A percentile compares a stretch with the other conserved stretches of the same genome.
Evolutionary conservation across 2,888 invertebrate species (phyloP).

Genomic region (Pantelozetes paolii): DNA sequence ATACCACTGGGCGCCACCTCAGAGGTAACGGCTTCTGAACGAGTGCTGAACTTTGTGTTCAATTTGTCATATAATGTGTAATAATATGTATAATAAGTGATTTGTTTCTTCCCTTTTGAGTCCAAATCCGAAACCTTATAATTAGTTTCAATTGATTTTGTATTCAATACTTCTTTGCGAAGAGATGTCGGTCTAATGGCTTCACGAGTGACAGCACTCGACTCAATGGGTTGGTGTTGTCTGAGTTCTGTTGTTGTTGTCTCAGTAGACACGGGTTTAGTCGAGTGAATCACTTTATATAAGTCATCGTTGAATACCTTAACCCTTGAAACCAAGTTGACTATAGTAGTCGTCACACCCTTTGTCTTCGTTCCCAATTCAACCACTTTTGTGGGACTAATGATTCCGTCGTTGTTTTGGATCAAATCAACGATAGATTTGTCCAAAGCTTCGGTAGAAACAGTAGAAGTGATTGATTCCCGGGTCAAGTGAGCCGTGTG

Average conservation of each 20-base stretch:
- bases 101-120: conserved; percentile 45
- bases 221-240: not conserved
- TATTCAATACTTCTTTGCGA: not conserved
- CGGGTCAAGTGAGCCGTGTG: conserved; percentile 47
- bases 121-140: conserved; percentile 43
- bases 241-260: not conserved
- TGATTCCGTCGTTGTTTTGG: conserved; percentile 42
- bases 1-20: conserved; percentile 42
- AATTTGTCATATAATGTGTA: conserved; percentile 48
- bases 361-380: conserved; percentile 46
- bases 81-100: conserved; percentile 47
- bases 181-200: conserved; percentile 23
- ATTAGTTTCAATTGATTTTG: conserved; percentile 3
- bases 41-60: conserved; percentile 45
- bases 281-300: conserved; percentile 43
- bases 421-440: conserved; percentile 42
- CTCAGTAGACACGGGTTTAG: conserved; percentile 17
- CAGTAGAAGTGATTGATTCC: conserved; percentile 46
- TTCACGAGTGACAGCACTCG: not conserved
- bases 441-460: conserved; percentile 45
- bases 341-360: conserved; percentile 48
- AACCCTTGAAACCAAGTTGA: conserved; percentile 48
- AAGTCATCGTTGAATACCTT: conserved; percentile 46
- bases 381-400: conserved; percentile 36
- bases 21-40: conserved; percentile 46